Evolutionary conservation across 1,140 invertebrate species (phyloP).

Genomic region (Halictus rubicundus): DNA sequence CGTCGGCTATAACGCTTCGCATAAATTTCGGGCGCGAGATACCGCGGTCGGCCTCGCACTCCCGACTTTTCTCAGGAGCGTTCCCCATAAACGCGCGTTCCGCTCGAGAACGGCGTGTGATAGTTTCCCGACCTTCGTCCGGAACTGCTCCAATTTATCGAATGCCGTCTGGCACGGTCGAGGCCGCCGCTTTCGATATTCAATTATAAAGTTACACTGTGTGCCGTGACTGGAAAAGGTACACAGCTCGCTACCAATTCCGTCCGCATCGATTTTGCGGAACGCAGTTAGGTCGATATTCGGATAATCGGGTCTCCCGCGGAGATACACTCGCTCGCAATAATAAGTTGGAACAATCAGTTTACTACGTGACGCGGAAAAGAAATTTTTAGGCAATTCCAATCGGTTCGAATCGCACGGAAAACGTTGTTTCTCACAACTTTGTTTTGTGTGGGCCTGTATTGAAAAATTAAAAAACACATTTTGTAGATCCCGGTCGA

Average conservation of each 20-base stretch:
- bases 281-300: slow-evolving; percentile 1
- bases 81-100: slow-evolving; percentile 51
- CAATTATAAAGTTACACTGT: slow-evolving; percentile 43
- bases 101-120: slow-evolving; percentile 33
- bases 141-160: slow-evolving; percentile 36
- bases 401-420: no score
- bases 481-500: no score
- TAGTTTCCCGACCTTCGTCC: slow-evolving; percentile 17
- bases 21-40: slow-evolving; percentile 67
- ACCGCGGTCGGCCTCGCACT: slow-evolving; percentile 56
- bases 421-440: no score
- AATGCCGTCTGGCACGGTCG: slow-evolving; percentile 3
- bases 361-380: no score
- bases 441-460: no score
- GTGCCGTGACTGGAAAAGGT: neutral
- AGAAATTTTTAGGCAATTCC: no score
- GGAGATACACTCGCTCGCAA: no score
- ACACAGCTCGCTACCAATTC: neutral
- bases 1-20: slow-evolving; percentile 66
- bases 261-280: slow-evolving; percentile 8
- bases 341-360: no score
- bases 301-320: neutral
- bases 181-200: slow-evolving; percentile 38
- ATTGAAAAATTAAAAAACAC: no score
- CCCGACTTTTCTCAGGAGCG: slow-evolving; percentile 43